These are phyloP conservation scores for Eremophila alpestris DNA, from an alignment of 2,797 vertebrate genomes.

Conservation along the genomic window DNA sequence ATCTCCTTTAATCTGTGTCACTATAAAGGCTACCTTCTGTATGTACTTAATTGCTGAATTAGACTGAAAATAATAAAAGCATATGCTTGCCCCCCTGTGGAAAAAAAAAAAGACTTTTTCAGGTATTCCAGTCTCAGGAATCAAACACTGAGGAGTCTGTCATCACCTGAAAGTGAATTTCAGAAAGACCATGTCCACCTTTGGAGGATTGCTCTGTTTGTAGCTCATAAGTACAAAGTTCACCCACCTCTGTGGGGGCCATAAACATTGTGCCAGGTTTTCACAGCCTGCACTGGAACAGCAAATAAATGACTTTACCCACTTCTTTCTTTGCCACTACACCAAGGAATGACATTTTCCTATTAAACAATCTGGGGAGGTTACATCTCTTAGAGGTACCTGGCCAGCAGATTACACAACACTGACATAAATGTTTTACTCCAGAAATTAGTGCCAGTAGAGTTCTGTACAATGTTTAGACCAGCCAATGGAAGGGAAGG, in stretches of 20 bases:
- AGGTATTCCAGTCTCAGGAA: background rate
- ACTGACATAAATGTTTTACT: background rate
- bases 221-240: accelerated
- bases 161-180: background rate
- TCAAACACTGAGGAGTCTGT: background rate
- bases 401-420: background rate
- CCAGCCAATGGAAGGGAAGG: background rate
- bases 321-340: background rate
- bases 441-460: background rate
- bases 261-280: background rate
- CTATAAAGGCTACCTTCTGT: background rate
- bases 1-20: background rate
- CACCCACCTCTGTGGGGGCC: accelerated
- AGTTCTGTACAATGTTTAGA: background rate
- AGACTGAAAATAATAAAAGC: background rate
- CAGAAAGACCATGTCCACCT: background rate
- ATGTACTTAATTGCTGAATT: background rate
- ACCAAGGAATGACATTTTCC: background rate
- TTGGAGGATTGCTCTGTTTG: background rate
- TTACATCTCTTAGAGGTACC: background rate
- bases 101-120: background rate
- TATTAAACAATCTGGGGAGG: background rate
- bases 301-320: background rate
- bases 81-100: background rate
- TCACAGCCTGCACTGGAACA: background rate